Percentiles rank a stretch among this genome's conserved stretches.
phyloP scores from a whole-genome alignment of 1,140 invertebrate species.

The Panagrolaimus sp. region DNA sequence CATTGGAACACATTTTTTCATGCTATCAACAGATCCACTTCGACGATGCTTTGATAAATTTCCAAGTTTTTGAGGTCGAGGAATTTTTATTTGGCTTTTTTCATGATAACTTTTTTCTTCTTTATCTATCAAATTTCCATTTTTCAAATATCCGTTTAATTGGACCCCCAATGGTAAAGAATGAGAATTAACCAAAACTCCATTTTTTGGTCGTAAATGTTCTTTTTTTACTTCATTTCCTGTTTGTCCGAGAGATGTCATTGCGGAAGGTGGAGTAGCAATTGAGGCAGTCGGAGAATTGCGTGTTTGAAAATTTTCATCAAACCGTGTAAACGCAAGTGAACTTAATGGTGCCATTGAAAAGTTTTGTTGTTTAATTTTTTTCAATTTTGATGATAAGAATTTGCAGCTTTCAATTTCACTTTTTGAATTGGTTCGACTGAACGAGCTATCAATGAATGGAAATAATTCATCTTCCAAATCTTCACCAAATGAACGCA shows the following conservation, averaged over 20 bases:
- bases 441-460: slow-evolving; percentile 41
- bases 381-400: slow-evolving; percentile 6
- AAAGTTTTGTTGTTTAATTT: slow-evolving; percentile 3
- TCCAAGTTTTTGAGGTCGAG: background rate
- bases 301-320: slow-evolving; percentile 3
- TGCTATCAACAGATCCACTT: background rate
- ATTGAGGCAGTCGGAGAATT: background rate
- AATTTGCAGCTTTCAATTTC: background rate
- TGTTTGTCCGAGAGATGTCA: background rate
- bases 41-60: background rate
- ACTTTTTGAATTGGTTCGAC: slow-evolving; percentile 1
- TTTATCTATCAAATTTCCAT: background rate
- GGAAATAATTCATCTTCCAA: slow-evolving; percentile 43
- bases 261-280: too few species aligned
- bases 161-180: background rate
- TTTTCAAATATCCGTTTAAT: background rate
- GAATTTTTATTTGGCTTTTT: too few species aligned
- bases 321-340: background rate
- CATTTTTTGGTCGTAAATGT: background rate
- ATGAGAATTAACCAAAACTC: slow-evolving; percentile 12
- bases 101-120: too few species aligned
- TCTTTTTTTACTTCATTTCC: slow-evolving; percentile 1
- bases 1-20: background rate
- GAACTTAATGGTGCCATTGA: slow-evolving; percentile 8
- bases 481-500: slow-evolving; percentile 54